Percentiles rank a stretch among this genome's conserved stretches.
Conservation (phyloP, 2,113 vertebrate species). For the Callaeas wilsoni region DNA sequence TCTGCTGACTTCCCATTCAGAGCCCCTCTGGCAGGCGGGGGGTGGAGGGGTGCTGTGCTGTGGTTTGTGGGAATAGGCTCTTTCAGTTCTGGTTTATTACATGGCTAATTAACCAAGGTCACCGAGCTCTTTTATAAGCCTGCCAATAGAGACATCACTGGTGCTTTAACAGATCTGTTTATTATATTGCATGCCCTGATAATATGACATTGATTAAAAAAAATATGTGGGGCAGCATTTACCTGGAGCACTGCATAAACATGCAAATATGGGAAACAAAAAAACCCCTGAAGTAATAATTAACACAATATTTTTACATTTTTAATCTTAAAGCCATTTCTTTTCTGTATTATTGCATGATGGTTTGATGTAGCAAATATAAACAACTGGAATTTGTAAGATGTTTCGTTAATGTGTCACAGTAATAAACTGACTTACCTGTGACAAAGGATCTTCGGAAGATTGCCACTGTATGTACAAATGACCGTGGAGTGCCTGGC, state of each 20-base stretch:
- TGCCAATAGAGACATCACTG: constrained; percentile 62
- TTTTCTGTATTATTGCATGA: neutral
- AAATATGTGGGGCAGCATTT: neutral
- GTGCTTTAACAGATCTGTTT: constrained; percentile 49
- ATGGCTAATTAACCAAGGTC: constrained; percentile 77
- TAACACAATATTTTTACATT: neutral
- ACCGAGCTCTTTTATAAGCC: constrained; percentile 54
- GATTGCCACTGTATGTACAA: neutral
- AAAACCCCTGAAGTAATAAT: neutral
- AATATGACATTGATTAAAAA: neutral
- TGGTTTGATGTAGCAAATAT: neutral
- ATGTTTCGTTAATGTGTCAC: neutral
- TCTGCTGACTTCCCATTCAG: constrained; percentile 64
- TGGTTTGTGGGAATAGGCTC: constrained; percentile 68
- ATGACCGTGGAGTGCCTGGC: neutral
- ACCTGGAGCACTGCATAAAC: neutral
- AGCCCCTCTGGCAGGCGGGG: constrained; percentile 32
- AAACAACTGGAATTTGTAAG: neutral
- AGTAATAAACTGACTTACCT: neutral
- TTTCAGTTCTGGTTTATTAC: constrained; percentile 75
- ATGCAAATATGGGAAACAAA: neutral
- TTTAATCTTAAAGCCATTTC: neutral
- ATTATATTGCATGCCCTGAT: constrained; percentile 36
- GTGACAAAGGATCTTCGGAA: neutral
- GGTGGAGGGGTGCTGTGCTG: constrained; percentile 57